phyloP scores from a whole-genome alignment of 2,113 vertebrate genomes.

The Siphamia tubifer region DNA sequence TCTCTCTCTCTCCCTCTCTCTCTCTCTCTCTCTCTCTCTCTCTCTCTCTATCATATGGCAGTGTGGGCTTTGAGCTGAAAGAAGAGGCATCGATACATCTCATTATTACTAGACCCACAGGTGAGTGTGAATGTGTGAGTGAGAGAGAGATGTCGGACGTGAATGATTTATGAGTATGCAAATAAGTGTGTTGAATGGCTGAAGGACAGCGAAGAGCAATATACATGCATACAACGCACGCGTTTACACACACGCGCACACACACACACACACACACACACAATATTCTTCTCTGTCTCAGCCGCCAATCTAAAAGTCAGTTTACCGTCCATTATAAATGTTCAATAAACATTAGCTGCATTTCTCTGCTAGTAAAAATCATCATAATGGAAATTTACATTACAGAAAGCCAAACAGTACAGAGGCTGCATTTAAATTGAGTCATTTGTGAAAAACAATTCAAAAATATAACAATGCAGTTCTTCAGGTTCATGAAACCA shows the following conservation, averaged over 20 bases:
- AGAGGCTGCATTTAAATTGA: conserved; percentile 14
- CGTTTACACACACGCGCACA: conserved; percentile 10
- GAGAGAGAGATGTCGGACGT: conserved; percentile 40
- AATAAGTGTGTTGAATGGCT: conserved; percentile 54
- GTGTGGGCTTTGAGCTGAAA: background rate
- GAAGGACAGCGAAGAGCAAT: conserved; percentile 58
- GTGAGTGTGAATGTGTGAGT: conserved; percentile 8
- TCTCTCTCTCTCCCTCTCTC: background rate
- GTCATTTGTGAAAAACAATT: background rate
- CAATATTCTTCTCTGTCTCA: conserved; percentile 17
- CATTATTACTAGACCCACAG: conserved; percentile 35
- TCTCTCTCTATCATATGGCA: too few relatives aligned
- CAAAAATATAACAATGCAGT: background rate
- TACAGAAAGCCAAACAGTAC: background rate
- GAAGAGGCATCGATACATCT: conserved; percentile 16
- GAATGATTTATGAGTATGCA: conserved; percentile 73
- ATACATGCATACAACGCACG: background rate
- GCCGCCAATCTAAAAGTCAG: conserved; percentile 19
- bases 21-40: background rate
- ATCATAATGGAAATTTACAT: conserved; percentile 27
- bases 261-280: conserved; percentile 7
- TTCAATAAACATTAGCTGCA: conserved; percentile 18
- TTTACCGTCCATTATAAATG: conserved; percentile 12
- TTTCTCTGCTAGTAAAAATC: conserved; percentile 4
- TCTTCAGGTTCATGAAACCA: too few relatives aligned